Percentiles rank a stretch among this genome's conserved stretches.
Evolutionary conservation across 2,113 vertebrate species (phyloP).

Genomic region (Theropithecus gelada): DNA sequence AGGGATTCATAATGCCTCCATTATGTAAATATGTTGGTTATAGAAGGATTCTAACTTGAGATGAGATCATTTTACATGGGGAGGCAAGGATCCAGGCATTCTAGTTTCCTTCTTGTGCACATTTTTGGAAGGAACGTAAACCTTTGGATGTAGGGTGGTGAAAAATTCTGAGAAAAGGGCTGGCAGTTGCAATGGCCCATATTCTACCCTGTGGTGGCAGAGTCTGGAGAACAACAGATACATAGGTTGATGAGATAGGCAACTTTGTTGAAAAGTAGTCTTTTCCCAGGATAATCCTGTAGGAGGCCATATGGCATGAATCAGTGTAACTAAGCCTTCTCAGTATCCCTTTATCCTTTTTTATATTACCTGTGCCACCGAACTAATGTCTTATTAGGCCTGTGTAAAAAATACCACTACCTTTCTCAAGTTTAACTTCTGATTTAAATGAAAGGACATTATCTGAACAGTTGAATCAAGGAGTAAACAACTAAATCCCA

Average conservation of each 20-base stretch:
- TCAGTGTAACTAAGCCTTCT: not conserved
- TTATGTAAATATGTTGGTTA: not conserved
- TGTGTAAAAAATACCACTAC: constrained; percentile 77
- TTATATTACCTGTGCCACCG: constrained; percentile 26
- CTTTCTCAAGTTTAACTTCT: constrained; percentile 76
- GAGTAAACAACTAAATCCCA: constrained; percentile 74
- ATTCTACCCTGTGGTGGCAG: not conserved
- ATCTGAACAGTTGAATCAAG: constrained; percentile 82
- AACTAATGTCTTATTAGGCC: constrained; percentile 73
- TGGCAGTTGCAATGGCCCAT: not conserved
- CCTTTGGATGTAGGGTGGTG: not conserved
- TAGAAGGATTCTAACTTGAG: not conserved
- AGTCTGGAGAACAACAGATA: not conserved
- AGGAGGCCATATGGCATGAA: not conserved
- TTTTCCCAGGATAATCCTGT: not conserved
- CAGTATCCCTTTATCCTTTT: not conserved
- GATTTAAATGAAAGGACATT: constrained; percentile 82
- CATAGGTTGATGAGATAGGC: not conserved
- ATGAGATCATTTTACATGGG: not conserved
- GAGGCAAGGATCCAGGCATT: not conserved
- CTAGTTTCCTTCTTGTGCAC: not conserved
- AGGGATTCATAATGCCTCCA: not conserved
- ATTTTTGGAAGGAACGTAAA: not conserved
- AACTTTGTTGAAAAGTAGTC: not conserved
- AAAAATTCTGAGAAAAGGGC: not conserved